phyloP scores from a whole-genome alignment of 2,113 vertebrate species.

The Anoura caudifer region DNA sequence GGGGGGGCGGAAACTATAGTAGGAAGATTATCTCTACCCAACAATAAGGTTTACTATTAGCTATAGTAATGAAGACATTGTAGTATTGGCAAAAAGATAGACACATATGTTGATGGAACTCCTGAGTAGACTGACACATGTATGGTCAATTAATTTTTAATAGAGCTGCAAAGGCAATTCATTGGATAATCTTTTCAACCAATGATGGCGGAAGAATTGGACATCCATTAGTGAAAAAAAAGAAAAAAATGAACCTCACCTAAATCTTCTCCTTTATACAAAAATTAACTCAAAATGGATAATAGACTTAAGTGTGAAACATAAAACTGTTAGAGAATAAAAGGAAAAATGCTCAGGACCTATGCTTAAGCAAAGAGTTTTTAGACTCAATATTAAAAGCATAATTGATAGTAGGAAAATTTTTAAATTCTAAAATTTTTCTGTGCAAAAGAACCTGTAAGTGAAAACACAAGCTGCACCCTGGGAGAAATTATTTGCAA shows the following conservation, averaged over 20 bases:
- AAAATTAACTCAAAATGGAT: neutral
- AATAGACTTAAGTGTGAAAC: neutral
- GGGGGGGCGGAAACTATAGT: neutral
- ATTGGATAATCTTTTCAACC: neutral
- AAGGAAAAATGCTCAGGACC: neutral
- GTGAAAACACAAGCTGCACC: neutral
- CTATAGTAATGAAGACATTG: neutral
- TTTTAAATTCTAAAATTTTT: neutral
- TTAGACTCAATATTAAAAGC: neutral
- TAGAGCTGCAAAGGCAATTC: neutral
- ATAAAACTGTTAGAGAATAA: neutral
- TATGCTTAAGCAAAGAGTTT: neutral
- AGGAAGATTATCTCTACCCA: neutral
- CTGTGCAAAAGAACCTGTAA: neutral
- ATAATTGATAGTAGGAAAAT: neutral
- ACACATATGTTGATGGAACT: neutral
- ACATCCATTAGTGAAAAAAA: neutral
- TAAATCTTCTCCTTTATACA: neutral
- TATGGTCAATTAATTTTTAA: neutral
- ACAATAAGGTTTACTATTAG: neutral
- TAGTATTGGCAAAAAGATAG: neutral
- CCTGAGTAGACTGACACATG: neutral
- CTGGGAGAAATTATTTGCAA: neutral
- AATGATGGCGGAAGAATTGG: neutral
- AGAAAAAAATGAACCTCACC: neutral